Evolutionary conservation across 2,888 invertebrate species (phyloP).

Genomic region (Sarcophaga caerulescens): DNA sequence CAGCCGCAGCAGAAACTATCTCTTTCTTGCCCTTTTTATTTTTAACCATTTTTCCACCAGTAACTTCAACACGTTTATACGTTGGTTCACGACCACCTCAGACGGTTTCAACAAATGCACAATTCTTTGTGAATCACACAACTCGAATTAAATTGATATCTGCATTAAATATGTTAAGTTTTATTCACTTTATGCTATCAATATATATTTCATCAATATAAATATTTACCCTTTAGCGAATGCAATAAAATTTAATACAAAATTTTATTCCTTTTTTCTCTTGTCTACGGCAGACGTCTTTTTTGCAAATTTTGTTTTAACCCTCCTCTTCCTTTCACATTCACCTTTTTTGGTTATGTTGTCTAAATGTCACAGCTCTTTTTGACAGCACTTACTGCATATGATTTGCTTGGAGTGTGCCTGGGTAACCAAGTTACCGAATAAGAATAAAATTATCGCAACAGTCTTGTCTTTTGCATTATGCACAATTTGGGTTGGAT

Average conservation of each 20-base stretch:
- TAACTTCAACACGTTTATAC: slow-evolving; percentile 80
- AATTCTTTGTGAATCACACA: slow-evolving; percentile 63
- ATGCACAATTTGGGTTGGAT: too few species aligned
- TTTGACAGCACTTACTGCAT: slow-evolving; percentile 33
- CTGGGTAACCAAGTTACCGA: background rate
- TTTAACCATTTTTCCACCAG: slow-evolving; percentile 86
- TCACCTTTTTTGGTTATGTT: slow-evolving; percentile 66
- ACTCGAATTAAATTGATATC: slow-evolving; percentile 54
- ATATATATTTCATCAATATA: background rate
- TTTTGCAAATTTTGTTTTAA: slow-evolving; percentile 57
- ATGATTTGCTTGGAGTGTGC: slow-evolving; percentile 32
- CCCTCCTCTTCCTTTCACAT: slow-evolving; percentile 40
- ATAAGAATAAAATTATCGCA: background rate
- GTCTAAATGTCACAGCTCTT: slow-evolving; percentile 50
- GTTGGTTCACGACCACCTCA: slow-evolving; percentile 69
- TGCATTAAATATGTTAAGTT: slow-evolving; percentile 10
- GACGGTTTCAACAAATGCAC: slow-evolving; percentile 63
- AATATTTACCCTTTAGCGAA: slow-evolving; percentile 40
- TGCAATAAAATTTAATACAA: slow-evolving; percentile 31
- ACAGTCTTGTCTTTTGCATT: background rate
- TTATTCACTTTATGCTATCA: background rate
- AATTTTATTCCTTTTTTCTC: slow-evolving; percentile 23
- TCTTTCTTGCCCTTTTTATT: slow-evolving; percentile 91
- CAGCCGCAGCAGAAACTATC: slow-evolving; percentile 81
- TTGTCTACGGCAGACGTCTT: slow-evolving; percentile 43